A percentile compares a stretch with the other conserved stretches of the same genome.
phyloP scores from a whole-genome alignment of 2,888 invertebrate genomes.

The Enoplolaimus lenunculus region DNA sequence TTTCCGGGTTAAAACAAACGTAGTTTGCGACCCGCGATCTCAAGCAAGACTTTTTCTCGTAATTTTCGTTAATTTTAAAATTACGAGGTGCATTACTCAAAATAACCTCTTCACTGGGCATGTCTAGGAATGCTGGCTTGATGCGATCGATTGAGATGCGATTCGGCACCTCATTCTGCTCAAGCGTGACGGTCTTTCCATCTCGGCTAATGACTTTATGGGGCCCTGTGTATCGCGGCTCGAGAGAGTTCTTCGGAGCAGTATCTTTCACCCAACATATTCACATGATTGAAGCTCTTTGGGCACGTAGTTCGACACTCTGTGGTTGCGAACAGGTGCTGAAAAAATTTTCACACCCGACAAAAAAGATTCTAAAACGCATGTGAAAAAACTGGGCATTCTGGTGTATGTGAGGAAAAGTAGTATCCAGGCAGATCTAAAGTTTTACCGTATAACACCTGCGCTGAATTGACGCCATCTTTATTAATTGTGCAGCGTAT shows the following conservation, averaged over 20 bases:
- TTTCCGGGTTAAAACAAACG: no score
- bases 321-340: neutral
- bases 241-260: neutral
- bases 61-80: no score
- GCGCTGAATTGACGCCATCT: neutral
- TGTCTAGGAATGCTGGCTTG: neutral
- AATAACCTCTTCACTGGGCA: no score
- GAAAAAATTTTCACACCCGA: neutral
- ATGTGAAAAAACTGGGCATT: neutral
- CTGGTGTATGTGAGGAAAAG: neutral
- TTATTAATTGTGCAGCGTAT: conserved; percentile 9
- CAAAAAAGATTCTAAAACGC: neutral
- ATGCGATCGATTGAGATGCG: neutral
- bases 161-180: neutral
- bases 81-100: no score
- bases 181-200: neutral
- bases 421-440: neutral
- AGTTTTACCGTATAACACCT: neutral
- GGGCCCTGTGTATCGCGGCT: neutral
- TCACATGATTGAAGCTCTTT: no score
- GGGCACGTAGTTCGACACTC: neutral
- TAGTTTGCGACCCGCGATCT: no score
- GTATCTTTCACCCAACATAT: neutral
- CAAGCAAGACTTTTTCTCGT: no score
- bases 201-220: neutral